Percentiles rank a stretch among this genome's conserved stretches.
Evolutionary conservation across 2,113 vertebrate genomes (phyloP).

Genomic region (Scophthalmus maximus): DNA sequence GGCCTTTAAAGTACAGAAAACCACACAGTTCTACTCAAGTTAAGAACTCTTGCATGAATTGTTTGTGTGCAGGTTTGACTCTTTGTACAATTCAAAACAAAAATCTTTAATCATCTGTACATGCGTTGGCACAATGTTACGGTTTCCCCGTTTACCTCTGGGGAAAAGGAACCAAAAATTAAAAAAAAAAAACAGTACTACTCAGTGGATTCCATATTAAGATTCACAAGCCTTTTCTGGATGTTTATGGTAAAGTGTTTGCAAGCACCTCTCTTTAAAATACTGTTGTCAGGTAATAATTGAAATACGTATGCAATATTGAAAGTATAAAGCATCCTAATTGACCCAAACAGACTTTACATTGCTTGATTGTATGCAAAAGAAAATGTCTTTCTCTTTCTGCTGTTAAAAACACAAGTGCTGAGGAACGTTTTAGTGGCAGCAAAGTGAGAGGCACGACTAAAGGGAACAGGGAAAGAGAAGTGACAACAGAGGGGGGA

Average conservation of each 20-base stretch:
- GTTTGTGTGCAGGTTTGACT: conserved; percentile 1
- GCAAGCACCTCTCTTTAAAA: conserved; percentile 35
- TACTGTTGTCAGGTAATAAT: conserved; percentile 48
- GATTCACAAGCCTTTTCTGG: background rate
- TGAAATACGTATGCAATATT: conserved; percentile 30
- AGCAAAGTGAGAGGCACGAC: conserved; percentile 2
- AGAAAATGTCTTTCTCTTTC: background rate
- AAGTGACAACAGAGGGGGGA: background rate
- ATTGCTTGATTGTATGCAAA: conserved; percentile 25
- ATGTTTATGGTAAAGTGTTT: conserved; percentile 8
- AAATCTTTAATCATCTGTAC: conserved; percentile 63
- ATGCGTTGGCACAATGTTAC: conserved; percentile 69
- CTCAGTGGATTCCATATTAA: conserved; percentile 3
- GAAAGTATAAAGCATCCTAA: conserved; percentile 30
- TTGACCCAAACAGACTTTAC: conserved; percentile 20
- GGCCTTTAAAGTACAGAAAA: background rate
- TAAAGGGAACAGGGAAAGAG: background rate
- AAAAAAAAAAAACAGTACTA: conserved; percentile 15
- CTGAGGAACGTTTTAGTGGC: conserved; percentile 11
- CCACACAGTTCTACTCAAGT: background rate
- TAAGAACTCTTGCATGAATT: background rate
- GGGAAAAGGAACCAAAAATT: conserved; percentile 40
- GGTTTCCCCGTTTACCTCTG: conserved; percentile 38
- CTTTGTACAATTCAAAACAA: conserved; percentile 44
- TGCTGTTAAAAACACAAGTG: background rate